Percentiles rank a stretch among this genome's conserved stretches.
Conservation (phyloP, 1,140 invertebrate genomes). For the Rhagoletis zephyria region DNA sequence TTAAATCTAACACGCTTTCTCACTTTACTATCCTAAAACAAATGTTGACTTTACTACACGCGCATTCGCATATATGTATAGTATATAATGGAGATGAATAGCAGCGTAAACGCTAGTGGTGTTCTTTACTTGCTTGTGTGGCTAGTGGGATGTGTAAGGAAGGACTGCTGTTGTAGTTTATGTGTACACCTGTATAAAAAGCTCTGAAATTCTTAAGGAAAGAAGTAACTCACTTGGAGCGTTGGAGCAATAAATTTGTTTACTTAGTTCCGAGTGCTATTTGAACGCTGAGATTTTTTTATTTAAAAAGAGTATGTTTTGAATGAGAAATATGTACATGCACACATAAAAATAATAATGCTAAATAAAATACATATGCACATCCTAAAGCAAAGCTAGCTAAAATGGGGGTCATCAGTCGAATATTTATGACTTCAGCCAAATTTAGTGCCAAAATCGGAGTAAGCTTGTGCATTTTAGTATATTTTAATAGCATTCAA, state of each 20-base stretch:
- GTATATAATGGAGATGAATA: slow-evolving; percentile 30
- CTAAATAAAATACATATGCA: no score
- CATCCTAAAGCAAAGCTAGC: no score
- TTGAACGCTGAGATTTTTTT: no score
- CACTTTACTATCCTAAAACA: slow-evolving; percentile 1
- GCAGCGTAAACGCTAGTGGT: slow-evolving; percentile 31
- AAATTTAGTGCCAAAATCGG: no score
- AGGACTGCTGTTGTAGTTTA: not conserved
- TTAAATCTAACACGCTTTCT: not conserved
- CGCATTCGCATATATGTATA: not conserved
- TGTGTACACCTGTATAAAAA: not conserved
- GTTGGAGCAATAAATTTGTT: not conserved
- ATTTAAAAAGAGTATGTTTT: no score
- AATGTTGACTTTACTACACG: slow-evolving; percentile 23
- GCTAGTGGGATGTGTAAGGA: not conserved
- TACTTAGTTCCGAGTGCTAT: not conserved
- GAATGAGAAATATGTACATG: no score
- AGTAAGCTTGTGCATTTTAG: no score
- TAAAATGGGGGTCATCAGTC: no score
- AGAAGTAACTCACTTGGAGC: no score
- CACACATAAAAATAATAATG: no score
- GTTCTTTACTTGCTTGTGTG: not conserved
- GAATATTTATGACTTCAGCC: no score
- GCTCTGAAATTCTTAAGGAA: not conserved
- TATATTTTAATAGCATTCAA: no score